Percentiles rank a stretch among this genome's conserved stretches.
Evolutionary conservation across 2,797 vertebrate species (phyloP).

Genomic region (Thaleichthys pacificus): DNA sequence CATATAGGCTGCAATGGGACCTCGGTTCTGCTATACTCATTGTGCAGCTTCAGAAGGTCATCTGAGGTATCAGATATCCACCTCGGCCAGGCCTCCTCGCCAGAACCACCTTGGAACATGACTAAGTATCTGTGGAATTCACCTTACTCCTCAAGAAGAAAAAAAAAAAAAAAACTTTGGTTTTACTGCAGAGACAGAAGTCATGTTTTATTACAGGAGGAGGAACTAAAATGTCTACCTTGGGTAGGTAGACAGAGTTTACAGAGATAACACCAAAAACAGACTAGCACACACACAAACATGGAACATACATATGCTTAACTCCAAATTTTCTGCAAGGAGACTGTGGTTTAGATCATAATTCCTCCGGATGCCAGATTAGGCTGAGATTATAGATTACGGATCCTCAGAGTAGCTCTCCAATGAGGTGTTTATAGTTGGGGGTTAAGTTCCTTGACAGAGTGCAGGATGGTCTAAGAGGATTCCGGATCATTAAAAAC

Average conservation of each 20-base stretch:
- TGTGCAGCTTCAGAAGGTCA: not conserved
- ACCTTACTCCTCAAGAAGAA: not conserved
- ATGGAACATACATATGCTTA: not conserved
- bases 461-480: constrained; percentile 8
- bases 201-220: too few species aligned
- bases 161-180: too few species aligned
- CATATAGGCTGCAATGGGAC: not conserved
- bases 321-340: constrained; percentile 1
- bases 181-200: too few species aligned
- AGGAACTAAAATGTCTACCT: not conserved
- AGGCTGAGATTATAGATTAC: not conserved
- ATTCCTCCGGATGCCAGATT: constrained; percentile 21
- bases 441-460: not conserved
- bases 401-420: not conserved
- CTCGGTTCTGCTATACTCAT: not conserved
- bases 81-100: not conserved
- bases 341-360: constrained; percentile 12
- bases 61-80: not conserved
- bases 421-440: constrained; percentile 5
- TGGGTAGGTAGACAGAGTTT: constrained; percentile 9
- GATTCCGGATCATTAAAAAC: not conserved
- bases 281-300: not conserved
- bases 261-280: not conserved
- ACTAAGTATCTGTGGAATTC: not conserved
- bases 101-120: not conserved